These are phyloP conservation scores for Morpho helenor DNA, from an alignment of 2,888 invertebrate genomes.

Conservation along the genomic window DNA sequence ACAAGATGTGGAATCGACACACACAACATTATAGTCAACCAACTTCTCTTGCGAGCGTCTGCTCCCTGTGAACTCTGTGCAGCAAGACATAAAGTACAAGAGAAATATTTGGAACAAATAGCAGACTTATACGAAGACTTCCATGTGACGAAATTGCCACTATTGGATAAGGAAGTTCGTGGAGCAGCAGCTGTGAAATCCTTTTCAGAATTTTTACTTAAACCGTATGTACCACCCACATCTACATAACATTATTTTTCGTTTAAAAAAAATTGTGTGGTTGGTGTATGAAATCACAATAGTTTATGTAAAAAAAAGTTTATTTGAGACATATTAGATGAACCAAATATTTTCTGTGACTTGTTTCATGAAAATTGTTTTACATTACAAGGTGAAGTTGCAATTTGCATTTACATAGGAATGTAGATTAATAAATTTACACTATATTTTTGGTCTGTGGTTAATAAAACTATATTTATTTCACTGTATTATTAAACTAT, in stretches of 20 bases:
- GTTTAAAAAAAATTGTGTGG: background rate
- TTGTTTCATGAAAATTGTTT: too few relatives aligned
- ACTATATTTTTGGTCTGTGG: background rate
- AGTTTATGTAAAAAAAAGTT: too few relatives aligned
- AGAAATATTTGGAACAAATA: conserved; percentile 98
- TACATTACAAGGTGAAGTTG: too few relatives aligned
- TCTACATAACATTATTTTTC: background rate
- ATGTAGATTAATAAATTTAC: background rate
- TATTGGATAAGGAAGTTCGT: conserved; percentile 96
- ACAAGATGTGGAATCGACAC: conserved; percentile 98
- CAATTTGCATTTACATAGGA: background rate
- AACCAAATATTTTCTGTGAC: too few relatives aligned
- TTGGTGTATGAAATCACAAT: too few relatives aligned
- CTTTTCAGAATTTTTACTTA: conserved; percentile 92
- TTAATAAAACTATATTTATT: background rate
- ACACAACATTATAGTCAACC: conserved; percentile 99
- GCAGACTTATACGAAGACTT: conserved; percentile 99
- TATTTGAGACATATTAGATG: too few relatives aligned
- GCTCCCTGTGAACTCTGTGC: conserved; percentile 92
- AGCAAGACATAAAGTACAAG: conserved; percentile 93
- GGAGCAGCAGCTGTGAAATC: conserved; percentile 90
- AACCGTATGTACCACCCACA: conserved; percentile 81
- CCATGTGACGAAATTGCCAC: conserved; percentile 95
- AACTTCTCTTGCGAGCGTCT: conserved; percentile 86
- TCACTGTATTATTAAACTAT: too few relatives aligned